Base-by-base conservation (phyloP, 2,888 invertebrate species). In the Proisotoma minuta region DNA sequence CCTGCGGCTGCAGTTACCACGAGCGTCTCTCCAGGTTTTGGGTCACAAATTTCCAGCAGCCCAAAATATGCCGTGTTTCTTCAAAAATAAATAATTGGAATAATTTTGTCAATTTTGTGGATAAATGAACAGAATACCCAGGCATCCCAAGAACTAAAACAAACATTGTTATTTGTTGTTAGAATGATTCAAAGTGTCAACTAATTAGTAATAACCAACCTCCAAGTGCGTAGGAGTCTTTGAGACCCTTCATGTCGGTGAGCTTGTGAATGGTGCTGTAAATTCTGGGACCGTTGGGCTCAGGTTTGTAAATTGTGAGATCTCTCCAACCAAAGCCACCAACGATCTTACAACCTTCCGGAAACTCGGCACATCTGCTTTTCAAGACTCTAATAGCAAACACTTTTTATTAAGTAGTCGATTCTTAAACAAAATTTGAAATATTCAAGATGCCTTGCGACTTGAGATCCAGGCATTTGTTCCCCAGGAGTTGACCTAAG, bases 61-160 rank as follows among this genome's bases (percentile, higher is more conserved):
- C 88, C 89, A 77, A 88, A 88, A 74, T 87, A 86, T 0, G 88
- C 87, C 1, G 88, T 86, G 72, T 84, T 84, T 23, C 88, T 87
- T 72, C 27, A 29, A 5, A 24, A 26, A 4, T 3, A 28, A 52
- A 4, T 28, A n/a, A 43, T n/a, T n/a, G n/a, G n/a, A 26, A 28
- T 26, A 8, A 52, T 52, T 52, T 43, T 5, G 15, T 12, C 18
- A 20, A 4, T 4, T 43, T 52, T 52, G 28, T 28, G n/a, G 15
- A 50, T 22, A 8, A 50, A 50, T 5, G 20, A 23, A 22, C 3
- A 50, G 8, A 18, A 27, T 26, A 56, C 56, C 56, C 56, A 2
- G 56, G 56, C 56, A 56, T 56, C n/a, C 56, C 56, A 40, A 40
- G n/a, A n/a, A n/a, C n/a, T n/a, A n/a, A n/a, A n/a, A n/a, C n/a